These are phyloP conservation scores for Sclerurus mexicanus DNA, from an alignment of 2,113 vertebrate genomes.

Conservation along the genomic window DNA sequence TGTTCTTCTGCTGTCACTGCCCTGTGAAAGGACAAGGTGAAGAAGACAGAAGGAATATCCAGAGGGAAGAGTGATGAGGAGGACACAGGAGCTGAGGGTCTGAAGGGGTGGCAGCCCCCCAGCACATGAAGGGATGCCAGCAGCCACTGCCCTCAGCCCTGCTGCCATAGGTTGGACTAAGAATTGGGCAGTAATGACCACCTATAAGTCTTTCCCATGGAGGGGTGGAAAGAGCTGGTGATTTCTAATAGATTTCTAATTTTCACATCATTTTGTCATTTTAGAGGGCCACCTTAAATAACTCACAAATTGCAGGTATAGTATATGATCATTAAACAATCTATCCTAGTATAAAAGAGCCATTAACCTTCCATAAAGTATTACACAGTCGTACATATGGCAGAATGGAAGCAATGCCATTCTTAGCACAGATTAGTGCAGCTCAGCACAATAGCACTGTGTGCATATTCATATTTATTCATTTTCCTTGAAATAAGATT, in stretches of 20 bases:
- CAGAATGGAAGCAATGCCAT: not conserved
- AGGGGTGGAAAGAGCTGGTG: not conserved
- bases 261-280: not conserved
- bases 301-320: not conserved
- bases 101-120: not conserved
- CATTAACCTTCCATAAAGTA: not conserved
- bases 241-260: no score
- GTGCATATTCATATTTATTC: not conserved
- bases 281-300: not conserved
- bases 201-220: fast-evolving
- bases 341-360: not conserved
- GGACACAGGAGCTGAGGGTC: not conserved
- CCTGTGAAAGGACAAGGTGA: no score
- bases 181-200: fast-evolving
- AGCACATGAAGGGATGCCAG: fast-evolving
- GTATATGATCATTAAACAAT: not conserved
- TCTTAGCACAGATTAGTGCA: not conserved
- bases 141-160: not conserved
- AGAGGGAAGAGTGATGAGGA: not conserved
- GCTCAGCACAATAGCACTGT: not conserved
- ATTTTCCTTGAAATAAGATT: not conserved
- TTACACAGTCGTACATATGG: fast-evolving
- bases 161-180: not conserved
- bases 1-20: not conserved
- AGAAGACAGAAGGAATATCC: not conserved